Base-by-base conservation (phyloP, 2,888 invertebrate species). In the Agrochola circellaris region DNA sequence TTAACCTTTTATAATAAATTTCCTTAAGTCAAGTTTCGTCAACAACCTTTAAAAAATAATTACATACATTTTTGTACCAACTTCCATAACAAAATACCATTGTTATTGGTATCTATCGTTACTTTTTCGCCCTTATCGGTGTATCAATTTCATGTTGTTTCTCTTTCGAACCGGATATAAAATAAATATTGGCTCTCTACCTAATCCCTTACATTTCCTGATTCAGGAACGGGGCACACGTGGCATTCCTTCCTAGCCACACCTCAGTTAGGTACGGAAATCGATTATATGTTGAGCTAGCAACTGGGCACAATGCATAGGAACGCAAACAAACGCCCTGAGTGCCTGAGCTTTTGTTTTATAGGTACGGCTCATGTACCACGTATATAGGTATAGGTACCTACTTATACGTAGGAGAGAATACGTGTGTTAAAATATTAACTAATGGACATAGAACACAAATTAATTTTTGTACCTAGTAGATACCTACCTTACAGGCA, bases 221-320 rank as follows among this genome's bases (percentile, higher is more conserved):
- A 42, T 15, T 48, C 54, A 17, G 48, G n/a, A 75, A 80, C 23
- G 17, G n/a, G n/a, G 20, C 17, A 42, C 54, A 81, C 15, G 17
- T 48, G 56, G 15, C 6, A 17, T 48, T 56, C 26, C 6, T 77
- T 61, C 23, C 62, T 23, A 30, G 60, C 81, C 77, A 56, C 72
- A 69, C 72, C 81, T 72, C 60, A 30, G 58, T 72, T 56, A 66
- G 9, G 11, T 54, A 76, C 51, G 34, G 42, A 48, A 64, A 81
- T 71, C 70, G 81, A 81, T 81, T 68, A 15, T 45, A 45, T 60
- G 51, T 60, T 60, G 15, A 45, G 60, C 30, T 61, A 77, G 77
- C 71, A 77, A 72, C 45, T 17, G 60, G 62, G 54, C 17, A 30
- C 38, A 65, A 48, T 56, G 69, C 75, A 76, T 58, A 51, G 20